Base-by-base conservation (phyloP, 2,888 invertebrate species). In the Nemurella pictetii region DNA sequence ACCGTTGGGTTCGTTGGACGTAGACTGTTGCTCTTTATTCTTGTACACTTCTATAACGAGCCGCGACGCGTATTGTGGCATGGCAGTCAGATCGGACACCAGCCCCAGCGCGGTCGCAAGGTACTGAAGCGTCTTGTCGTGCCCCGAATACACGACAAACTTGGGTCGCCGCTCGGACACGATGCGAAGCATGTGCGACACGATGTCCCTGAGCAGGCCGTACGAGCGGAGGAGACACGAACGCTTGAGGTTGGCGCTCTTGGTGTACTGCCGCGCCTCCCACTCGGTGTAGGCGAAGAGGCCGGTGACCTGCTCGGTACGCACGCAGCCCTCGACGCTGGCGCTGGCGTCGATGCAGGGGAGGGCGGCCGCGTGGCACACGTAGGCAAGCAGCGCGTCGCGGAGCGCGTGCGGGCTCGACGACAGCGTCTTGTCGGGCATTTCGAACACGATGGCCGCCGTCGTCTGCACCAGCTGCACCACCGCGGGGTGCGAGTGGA, bases 71-170 rank as follows among this genome's bases (percentile, higher is more conserved):
- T 97, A 99, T 28, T 95, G 94, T 80, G 98, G 95, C 86, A 95
- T 93, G 20, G 94, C 93, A 25, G 91, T 88, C 80, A 91, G 91
- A 85, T 92, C 91, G 75, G 91, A 89, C 27, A 90, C 91, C 1
- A 97, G 90, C 0, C 98, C 97, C 81, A 98, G 89, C 0, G 97
- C 96, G 0, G 95, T 92, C 0, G 96, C 93, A 72, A 98, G 90
- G 87, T 97, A 96, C 88, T 97, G 96, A 72, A 98, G 89, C 0
- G 98, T 98, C 88, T 96, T 95, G 90, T 98, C 98, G 88, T 98
- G 98, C 0, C 98, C 98, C 0, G 98, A 98, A 89, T 96, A 97
- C 0, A 97, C 88, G 0, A 96, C 94, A 85, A 97, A 92, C 88
- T 94, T 95, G 0, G 95, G 95, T 85, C 93, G 93, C 85, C 93